Base-by-base conservation (phyloP, 1,140 invertebrate genomes). In the Pseudoatta argentina region DNA sequence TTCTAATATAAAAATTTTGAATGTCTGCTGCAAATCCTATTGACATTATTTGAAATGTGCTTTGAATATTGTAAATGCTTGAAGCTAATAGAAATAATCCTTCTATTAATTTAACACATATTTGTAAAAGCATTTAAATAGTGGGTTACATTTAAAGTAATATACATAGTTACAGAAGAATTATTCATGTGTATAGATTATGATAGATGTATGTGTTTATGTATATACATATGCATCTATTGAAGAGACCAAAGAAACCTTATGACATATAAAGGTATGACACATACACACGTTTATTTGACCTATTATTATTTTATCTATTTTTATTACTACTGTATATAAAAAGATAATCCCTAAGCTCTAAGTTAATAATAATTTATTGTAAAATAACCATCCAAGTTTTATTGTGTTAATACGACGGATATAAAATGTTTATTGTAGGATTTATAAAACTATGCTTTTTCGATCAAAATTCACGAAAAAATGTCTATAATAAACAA, bases 231-330 rank as follows among this genome's bases (percentile, higher is more conserved):
- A 24, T 44, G 48, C 59, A 3, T 24, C 6, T 57, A 55, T 14
- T 6, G 21, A 48, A 18, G 44, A 27, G 34, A 71, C 12, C 27
- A 64, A 14, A 44, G 89, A 90, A 90, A 76, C 89, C 89, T 90
- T 90, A 90, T 4, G 21, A 55, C 8, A 0, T 59, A 34, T 10
- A 61, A 63, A 57, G 30, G 12, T 61, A 30, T 34, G 30, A 39
- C 10, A 44, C 39, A 44, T 44, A 44, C 2, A n/a, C 21, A 18
- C 27, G 61, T 30, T 30, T 27, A 24, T 59, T 27, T 18, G 66
- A 63, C 88, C 55, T 81, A 87, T 59, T 81, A 71, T 16, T 48
- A 30, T 3, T 21, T 34, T 57, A 34, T 85, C 55, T 71, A 14
- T 39, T 44, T 55, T 30, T 18, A 34, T 59, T 76, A 59, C 6